Base-by-base conservation (phyloP, 2,888 invertebrate species). In the Hypomecis punctinalis region DNA sequence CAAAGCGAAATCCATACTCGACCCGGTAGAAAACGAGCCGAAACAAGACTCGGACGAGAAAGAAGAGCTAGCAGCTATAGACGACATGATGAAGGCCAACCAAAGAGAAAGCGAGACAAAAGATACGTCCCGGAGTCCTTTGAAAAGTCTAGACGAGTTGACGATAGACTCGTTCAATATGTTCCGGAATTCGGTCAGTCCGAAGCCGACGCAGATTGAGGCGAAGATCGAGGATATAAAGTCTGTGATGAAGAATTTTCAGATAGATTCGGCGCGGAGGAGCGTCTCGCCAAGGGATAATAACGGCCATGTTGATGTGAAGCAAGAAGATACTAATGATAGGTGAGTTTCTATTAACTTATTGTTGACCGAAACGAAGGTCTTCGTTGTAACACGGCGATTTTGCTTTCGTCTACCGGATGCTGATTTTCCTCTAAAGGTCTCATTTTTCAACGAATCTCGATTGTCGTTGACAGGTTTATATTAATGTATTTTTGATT, bases 251-350 rank as follows among this genome's bases (percentile, higher is more conserved):
- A 90, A 90, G 77, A 89, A 80, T 68, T 77, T 93, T 58, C 88
- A 90, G 68, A 81, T 91, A 55, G 92, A 92, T 58, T 86, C 84
- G 51, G 67, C 76, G 13, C 82, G 90, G 60, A 74, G 90, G 8
- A 91, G 91, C 43, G 89, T 90, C 0, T 91, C 92, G 42, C 92
- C 93, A 0, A 74, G 90, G 0, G 94, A 95, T 65, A 94, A 94
- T 65, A 94, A 93, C 40, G 89, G 83, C 0, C 80, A 83, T 45
- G 83, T 88, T 2, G 91, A 92, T 36, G 67, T 76, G 0, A 94
- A 93, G 69, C 82, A 76, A 13, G 94, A 94, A 63, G 86, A 90
- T 57, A 73, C 75, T 33, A 88, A 86, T 73, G 97, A 97, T 85
- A 95, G 95, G 82, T 82, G 49, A 35, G 61, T 53, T 39, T 0